Evolutionary conservation across 2,888 invertebrate species (phyloP).

Genomic region (Lamproptera curius): DNA sequence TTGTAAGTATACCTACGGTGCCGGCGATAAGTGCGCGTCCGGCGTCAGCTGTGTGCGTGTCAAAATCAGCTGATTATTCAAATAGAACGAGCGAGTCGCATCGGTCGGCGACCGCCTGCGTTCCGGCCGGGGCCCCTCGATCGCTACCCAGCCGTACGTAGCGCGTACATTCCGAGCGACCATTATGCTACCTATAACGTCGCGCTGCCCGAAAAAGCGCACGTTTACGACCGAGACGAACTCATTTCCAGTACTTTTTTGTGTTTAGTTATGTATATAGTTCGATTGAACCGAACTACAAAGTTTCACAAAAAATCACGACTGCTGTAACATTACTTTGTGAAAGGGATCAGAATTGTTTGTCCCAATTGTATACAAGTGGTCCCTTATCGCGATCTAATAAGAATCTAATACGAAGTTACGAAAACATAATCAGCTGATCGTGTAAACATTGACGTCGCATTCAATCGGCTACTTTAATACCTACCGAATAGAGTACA

Average conservation of each 20-base stretch:
- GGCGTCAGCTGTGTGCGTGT: slow-evolving; percentile 75
- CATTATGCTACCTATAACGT: slow-evolving; percentile 17
- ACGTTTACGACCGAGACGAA: slow-evolving; percentile 11
- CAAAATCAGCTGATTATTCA: slow-evolving; percentile 80
- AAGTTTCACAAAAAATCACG: too few species aligned
- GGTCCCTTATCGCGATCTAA: slow-evolving; percentile 38
- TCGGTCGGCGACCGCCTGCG: slow-evolving; percentile 61
- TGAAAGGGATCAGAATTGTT: background rate
- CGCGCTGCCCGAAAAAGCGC: slow-evolving; percentile 16
- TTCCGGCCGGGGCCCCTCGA: slow-evolving; percentile 36
- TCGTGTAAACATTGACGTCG: slow-evolving; percentile 63
- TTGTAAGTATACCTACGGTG: slow-evolving; percentile 41
- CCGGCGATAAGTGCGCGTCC: slow-evolving; percentile 61
- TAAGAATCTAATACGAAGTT: slow-evolving; percentile 44
- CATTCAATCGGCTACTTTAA: slow-evolving; percentile 18
- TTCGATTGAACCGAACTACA: too few species aligned
- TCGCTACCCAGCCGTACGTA: slow-evolving; percentile 32
- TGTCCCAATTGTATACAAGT: slow-evolving; percentile 1
- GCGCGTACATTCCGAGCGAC: slow-evolving; percentile 25
- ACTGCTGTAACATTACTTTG: background rate
- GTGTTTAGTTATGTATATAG: too few species aligned
- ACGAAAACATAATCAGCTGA: slow-evolving; percentile 63
- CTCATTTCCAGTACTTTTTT: too few species aligned
- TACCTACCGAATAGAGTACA: slow-evolving; percentile 19
- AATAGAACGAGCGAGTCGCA: slow-evolving; percentile 68